Evolutionary conservation across 2,888 invertebrate genomes (phyloP).

Genomic region (Dysmachus trigonus): DNA sequence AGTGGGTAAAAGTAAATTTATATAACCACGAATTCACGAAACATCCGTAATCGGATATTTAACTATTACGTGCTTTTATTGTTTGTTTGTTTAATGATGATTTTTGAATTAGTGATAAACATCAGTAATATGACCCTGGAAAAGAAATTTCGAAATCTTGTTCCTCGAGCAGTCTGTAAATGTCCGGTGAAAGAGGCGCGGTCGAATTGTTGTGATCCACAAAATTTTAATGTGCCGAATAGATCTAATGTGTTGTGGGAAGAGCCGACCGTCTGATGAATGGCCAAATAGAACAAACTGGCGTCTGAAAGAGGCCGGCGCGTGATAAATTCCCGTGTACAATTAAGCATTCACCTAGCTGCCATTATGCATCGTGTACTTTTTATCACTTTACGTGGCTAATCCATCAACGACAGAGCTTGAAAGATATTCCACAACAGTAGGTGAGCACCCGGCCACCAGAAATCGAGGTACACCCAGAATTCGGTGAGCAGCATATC

Average conservation of each 20-base stretch:
- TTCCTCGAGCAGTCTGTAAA: no score
- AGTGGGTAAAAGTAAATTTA: neutral
- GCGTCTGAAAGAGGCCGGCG: neutral
- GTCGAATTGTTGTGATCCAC: neutral
- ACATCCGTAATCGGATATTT: neutral
- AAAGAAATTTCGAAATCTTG: neutral
- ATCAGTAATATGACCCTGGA: neutral
- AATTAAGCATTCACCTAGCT: constrained; percentile 12
- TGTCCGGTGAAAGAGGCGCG: neutral
- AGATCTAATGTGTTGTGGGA: neutral
- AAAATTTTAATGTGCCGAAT: neutral
- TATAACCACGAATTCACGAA: neutral
- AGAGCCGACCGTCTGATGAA: neutral
- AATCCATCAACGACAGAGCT: constrained; percentile 11
- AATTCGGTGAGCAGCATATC: constrained; percentile 3
- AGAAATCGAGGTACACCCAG: neutral
- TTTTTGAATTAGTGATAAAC: neutral
- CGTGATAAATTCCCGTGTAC: constrained; percentile 11
- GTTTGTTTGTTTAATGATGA: neutral
- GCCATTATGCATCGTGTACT: neutral
- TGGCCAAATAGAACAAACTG: neutral
- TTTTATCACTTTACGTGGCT: constrained; percentile 4
- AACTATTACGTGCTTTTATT: neutral
- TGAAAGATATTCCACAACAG: constrained; percentile 1
- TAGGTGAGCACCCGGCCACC: neutral